These are phyloP conservation scores for Capitulum mitella DNA, from an alignment of 2,888 invertebrate species.

Conservation along the genomic window DNA sequence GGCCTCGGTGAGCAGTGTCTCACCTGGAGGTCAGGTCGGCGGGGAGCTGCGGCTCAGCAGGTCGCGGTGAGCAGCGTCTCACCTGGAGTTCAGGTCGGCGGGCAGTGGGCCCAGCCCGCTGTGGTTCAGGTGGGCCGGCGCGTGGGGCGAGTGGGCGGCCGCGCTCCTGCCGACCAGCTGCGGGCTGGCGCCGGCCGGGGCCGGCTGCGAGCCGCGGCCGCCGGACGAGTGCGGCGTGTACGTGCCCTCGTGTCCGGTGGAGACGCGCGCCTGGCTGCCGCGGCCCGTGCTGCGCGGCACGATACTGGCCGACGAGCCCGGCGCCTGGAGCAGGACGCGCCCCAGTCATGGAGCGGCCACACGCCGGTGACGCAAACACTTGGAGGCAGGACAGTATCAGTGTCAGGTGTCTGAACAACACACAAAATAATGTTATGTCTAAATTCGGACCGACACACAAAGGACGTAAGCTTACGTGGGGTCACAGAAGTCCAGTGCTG, in stretches of 20 bases:
- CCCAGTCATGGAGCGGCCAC: too few species aligned
- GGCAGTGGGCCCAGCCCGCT: not conserved
- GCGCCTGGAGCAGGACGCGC: not conserved
- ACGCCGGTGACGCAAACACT: too few species aligned
- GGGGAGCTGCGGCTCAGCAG: not conserved
- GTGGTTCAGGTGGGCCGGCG: not conserved
- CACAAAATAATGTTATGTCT: too few species aligned
- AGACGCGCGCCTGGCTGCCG: conserved; percentile 20
- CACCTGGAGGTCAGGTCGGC: too few species aligned
- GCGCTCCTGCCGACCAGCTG: not conserved
- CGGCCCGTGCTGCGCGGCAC: not conserved
- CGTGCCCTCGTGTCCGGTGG: conserved; percentile 17
- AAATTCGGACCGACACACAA: too few species aligned
- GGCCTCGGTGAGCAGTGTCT: too few species aligned
- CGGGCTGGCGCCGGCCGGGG: not conserved
- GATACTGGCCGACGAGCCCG: conserved; percentile 1
- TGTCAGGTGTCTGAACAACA: too few species aligned
- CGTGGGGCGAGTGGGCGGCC: not conserved
- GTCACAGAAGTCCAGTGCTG: too few species aligned
- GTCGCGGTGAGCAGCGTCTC: too few species aligned
- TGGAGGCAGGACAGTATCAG: too few species aligned
- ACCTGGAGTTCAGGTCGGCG: conserved; percentile 9
- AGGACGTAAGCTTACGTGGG: too few species aligned
- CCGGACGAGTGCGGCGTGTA: not conserved
- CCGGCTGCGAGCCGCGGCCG: not conserved